A percentile compares a stretch with the other conserved stretches of the same genome.
These are phyloP conservation scores for Piprites chloris DNA, from an alignment of 2,113 vertebrate species.

Conservation along the genomic window DNA sequence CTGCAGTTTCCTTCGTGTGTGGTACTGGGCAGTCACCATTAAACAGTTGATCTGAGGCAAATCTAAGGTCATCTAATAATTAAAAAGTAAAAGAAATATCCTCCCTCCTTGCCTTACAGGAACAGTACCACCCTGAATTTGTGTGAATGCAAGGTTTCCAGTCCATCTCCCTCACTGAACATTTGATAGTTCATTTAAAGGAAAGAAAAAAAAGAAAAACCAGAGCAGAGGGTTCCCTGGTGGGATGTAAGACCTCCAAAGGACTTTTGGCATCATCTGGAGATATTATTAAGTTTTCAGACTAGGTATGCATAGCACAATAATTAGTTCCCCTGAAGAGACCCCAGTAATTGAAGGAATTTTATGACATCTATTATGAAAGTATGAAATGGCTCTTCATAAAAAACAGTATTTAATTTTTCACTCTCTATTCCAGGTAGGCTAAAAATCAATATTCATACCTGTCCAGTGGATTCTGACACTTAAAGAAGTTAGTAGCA, in stretches of 20 bases:
- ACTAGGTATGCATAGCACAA: background rate
- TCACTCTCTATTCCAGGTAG: background rate
- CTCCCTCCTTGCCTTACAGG: background rate
- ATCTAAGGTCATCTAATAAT: background rate
- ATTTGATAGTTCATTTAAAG: background rate
- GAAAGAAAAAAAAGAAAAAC: background rate
- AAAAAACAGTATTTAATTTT: background rate
- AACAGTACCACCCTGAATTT: background rate
- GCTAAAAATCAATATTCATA: background rate
- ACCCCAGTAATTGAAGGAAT: slow-evolving; percentile 28
- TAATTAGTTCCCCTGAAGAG: slow-evolving; percentile 53
- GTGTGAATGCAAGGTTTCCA: background rate
- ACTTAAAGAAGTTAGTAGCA: background rate
- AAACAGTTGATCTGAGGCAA: background rate
- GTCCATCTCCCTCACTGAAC: background rate
- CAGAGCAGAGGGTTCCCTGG: background rate
- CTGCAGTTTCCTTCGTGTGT: background rate
- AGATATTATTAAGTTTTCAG: slow-evolving; percentile 50
- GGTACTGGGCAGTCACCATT: background rate
- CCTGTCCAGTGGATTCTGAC: background rate
- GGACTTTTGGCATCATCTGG: slow-evolving; percentile 13
- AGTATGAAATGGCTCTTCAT: background rate
- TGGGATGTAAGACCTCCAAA: slow-evolving; percentile 31
- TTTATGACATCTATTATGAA: background rate
- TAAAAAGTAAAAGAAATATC: background rate